Evolutionary conservation across 2,797 vertebrate species (phyloP), one percentile per base, ranked within the genome.

Genomic region (Chaetophractus vellerosus): DNA sequence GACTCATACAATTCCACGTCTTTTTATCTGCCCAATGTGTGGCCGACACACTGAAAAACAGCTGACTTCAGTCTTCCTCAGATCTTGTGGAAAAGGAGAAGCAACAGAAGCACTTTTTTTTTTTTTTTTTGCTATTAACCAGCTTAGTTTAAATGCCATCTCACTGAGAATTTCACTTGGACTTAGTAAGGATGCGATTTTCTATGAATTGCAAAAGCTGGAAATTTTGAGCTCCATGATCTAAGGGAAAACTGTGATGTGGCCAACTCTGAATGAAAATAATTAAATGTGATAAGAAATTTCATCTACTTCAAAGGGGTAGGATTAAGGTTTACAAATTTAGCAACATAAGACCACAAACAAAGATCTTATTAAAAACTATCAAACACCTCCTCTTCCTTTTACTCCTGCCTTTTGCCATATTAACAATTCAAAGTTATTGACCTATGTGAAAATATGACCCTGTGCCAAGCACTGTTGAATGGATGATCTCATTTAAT

Each of bases 41-140:
- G 24, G 66, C 83, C 63, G 88, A 71, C 14, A 82, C 63, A 89
- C 3, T 1, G 36, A 93, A 52, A 89, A 96, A 96, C 4, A 85
- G 96, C 95, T 95, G 95, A 97, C 55, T 90, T 75, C 26, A 68
- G 89, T n/a, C 50, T 96, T 95, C 89, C 82, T 68, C 50, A 78
- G 55, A n/a, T 75, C 50, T 88, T 74, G 19, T 15, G 23, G 38
- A 82, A 95, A 81, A 19, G 33, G 48, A 94, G 86, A 88, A 90
- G n/a, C 38, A 94, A 84, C 11, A 66, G 38, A 18, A 79, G 92
- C 72, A 38, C 75, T 90, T 68, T 71, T 38, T 38, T 38, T 38
- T 38, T 38, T 38, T 38, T 38, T 38, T 26, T 61, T 3, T 41
- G 36, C n/a, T 57, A 71, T 72, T 68, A 80, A 88, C 71, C 64